Evolutionary conservation across 2,888 invertebrate genomes (phyloP).

Genomic region (Lamproptera curius): DNA sequence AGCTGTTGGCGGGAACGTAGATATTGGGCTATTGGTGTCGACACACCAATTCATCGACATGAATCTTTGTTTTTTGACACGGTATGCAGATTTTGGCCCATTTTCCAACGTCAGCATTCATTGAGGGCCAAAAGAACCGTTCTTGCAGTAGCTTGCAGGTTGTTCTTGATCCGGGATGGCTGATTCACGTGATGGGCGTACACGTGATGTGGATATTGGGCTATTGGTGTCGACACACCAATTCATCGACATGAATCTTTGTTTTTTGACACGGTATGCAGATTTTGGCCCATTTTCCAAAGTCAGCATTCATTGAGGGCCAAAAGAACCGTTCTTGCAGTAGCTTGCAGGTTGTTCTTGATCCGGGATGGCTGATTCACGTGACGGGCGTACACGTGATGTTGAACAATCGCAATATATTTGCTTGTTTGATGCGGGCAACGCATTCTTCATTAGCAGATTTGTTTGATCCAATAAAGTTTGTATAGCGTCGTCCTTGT

Average conservation of each 20-base stretch:
- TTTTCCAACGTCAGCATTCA: constrained; percentile 13
- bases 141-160: constrained; percentile 4
- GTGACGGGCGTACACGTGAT: background rate
- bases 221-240: no score
- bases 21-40: constrained; percentile 20
- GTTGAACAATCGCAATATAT: constrained; percentile 15
- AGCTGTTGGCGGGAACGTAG: constrained; percentile 7
- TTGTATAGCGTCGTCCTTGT: background rate
- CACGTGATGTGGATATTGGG: background rate
- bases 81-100: constrained; percentile 18
- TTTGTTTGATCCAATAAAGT: no score
- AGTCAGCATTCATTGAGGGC: no score
- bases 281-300: no score
- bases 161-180: constrained; percentile 9
- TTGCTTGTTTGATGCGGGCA: background rate
- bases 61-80: constrained; percentile 22
- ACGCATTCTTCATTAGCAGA: no score
- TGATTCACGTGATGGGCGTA: constrained; percentile 9
- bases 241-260: no score
- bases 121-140: constrained; percentile 13
- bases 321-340: background rate
- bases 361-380: constrained; percentile 4
- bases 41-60: no score
- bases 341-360: background rate
- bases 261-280: no score